These are phyloP conservation scores for Hydraecia micacea DNA, from an alignment of 2,888 invertebrate species.

Conservation along the genomic window DNA sequence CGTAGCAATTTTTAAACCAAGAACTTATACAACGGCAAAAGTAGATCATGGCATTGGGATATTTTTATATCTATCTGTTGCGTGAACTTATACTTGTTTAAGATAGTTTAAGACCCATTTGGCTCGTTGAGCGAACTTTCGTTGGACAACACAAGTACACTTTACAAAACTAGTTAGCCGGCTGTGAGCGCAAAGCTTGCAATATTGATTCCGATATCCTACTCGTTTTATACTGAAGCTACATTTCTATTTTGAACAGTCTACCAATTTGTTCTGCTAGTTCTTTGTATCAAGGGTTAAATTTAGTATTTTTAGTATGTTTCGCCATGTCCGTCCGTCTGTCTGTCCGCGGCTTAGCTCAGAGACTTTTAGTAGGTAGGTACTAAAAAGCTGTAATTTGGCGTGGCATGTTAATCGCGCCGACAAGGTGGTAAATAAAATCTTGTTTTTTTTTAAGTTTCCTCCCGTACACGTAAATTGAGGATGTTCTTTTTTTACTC, in stretches of 20 bases:
- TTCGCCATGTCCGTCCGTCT: background rate
- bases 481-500: background rate
- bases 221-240: constrained; percentile 38
- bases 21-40: constrained; percentile 13
- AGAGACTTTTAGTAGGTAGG: background rate
- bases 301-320: background rate
- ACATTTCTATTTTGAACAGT: constrained; percentile 39
- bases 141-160: constrained; percentile 55
- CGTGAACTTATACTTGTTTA: constrained; percentile 44
- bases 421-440: background rate
- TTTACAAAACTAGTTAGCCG: constrained; percentile 59
- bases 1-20: background rate
- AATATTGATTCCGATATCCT: constrained; percentile 60
- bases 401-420: background rate
- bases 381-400: background rate
- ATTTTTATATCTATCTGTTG: constrained; percentile 45
- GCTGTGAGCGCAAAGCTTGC: constrained; percentile 50
- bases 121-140: constrained; percentile 51
- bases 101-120: constrained; percentile 56
- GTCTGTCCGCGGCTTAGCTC: background rate
- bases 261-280: constrained; percentile 16
- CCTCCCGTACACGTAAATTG: background rate
- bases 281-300: constrained; percentile 3
- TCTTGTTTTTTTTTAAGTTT: background rate
- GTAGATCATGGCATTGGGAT: constrained; percentile 19